phyloP scores from a whole-genome alignment of 2,888 invertebrate species.

The Eilema caniola region DNA sequence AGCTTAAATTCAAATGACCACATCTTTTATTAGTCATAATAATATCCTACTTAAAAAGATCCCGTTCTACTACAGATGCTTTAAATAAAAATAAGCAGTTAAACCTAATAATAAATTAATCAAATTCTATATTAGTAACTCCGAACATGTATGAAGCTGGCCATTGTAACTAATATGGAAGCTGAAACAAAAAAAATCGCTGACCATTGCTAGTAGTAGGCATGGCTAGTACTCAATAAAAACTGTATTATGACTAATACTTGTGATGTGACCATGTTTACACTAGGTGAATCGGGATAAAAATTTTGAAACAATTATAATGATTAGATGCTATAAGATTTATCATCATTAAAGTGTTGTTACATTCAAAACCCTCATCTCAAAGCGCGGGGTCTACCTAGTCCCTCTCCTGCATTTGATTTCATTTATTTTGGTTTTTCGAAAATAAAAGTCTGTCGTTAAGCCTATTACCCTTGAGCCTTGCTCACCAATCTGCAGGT shows the following conservation, averaged over 20 bases:
- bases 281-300: neutral
- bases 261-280: slow-evolving; percentile 42
- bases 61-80: slow-evolving; percentile 13
- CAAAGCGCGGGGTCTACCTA: no score
- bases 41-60: slow-evolving; percentile 13
- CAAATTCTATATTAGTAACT: slow-evolving; percentile 31
- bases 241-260: slow-evolving; percentile 61
- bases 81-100: slow-evolving; percentile 6
- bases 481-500: no score
- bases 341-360: neutral
- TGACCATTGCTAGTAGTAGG: slow-evolving; percentile 62
- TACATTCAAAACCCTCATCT: no score
- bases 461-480: neutral
- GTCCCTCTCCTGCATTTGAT: no score
- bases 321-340: neutral
- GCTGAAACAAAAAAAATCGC: slow-evolving; percentile 54
- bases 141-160: slow-evolving; percentile 18
- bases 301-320: neutral
- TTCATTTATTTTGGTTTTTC: no score
- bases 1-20: neutral
- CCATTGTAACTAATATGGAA: slow-evolving; percentile 34
- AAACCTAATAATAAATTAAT: slow-evolving; percentile 25
- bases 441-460: no score
- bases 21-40: neutral
- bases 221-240: slow-evolving; percentile 61